Evolutionary conservation across 2,888 invertebrate species (phyloP).

Genomic region (Macrosiphum euphorbiae): DNA sequence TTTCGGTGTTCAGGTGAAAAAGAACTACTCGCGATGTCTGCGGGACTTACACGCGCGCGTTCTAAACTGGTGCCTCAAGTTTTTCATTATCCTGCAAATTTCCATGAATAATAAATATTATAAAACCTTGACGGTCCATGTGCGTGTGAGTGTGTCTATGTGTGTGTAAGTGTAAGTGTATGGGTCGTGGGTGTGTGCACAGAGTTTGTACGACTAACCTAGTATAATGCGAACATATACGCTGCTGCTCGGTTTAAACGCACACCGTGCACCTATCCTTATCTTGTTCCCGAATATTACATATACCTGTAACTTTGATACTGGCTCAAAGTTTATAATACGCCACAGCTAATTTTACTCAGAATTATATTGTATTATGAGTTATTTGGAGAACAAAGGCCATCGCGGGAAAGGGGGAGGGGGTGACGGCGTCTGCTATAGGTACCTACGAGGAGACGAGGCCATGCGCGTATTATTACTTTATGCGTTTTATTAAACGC

Average conservation of each 20-base stretch:
- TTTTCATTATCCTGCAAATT: constrained; percentile 37
- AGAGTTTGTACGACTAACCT: not conserved
- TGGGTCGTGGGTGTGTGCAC: not conserved
- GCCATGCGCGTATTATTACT: not conserved
- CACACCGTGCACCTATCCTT: not conserved
- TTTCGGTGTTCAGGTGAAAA: not conserved
- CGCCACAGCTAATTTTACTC: constrained; percentile 37
- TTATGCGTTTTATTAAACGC: not conserved
- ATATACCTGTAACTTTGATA: constrained; percentile 55
- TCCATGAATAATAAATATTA: constrained; percentile 54
- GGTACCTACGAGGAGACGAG: not conserved
- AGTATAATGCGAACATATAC: not conserved
- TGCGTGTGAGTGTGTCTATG: too few relatives aligned
- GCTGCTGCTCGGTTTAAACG: not conserved
- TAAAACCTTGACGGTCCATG: constrained; percentile 26
- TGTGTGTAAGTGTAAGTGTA: not conserved
- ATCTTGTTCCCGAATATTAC: constrained; percentile 7
- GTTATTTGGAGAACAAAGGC: constrained; percentile 44
- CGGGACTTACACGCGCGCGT: not conserved
- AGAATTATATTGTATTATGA: constrained; percentile 24
- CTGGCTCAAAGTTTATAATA: constrained; percentile 55
- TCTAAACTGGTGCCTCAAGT: not conserved
- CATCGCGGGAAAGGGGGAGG: too few relatives aligned
- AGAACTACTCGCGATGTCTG: not conserved
- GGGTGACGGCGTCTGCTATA: not conserved